Conservation (phyloP, 2,888 invertebrate genomes). For the Cynaeus angustus region DNA sequence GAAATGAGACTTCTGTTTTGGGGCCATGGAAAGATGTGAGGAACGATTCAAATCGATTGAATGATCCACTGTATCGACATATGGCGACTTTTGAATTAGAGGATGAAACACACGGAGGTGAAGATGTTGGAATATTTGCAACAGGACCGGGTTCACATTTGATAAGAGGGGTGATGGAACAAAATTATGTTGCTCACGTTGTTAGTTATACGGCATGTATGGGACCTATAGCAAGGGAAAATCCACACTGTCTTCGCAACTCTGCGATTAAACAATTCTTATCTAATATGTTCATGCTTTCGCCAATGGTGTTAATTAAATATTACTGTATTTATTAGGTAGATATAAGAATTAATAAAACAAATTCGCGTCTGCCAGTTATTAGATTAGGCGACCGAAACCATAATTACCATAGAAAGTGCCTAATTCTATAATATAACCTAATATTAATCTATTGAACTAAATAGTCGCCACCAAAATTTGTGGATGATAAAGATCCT, state of each 20-base stretch:
- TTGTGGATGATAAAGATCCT: too few species aligned
- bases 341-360: too few species aligned
- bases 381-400: too few species aligned
- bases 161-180: conserved; percentile 89
- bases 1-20: neutral
- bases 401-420: too few species aligned
- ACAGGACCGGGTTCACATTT: conserved; percentile 89
- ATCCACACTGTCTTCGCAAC: neutral
- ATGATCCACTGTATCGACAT: conserved; percentile 72
- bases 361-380: too few species aligned
- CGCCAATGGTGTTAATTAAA: too few species aligned
- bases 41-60: conserved; percentile 53
- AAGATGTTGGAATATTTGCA: conserved; percentile 76
- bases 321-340: too few species aligned
- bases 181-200: conserved; percentile 88
- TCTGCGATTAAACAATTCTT: too few species aligned
- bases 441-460: too few species aligned
- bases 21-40: neutral
- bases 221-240: conserved; percentile 69
- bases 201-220: conserved; percentile 86
- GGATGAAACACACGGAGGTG: conserved; percentile 79
- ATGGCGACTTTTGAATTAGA: conserved; percentile 72
- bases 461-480: too few species aligned
- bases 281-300: too few species aligned
- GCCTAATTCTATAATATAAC: too few species aligned